phyloP scores from a whole-genome alignment of 2,113 vertebrate genomes.

The Fulica atra region DNA sequence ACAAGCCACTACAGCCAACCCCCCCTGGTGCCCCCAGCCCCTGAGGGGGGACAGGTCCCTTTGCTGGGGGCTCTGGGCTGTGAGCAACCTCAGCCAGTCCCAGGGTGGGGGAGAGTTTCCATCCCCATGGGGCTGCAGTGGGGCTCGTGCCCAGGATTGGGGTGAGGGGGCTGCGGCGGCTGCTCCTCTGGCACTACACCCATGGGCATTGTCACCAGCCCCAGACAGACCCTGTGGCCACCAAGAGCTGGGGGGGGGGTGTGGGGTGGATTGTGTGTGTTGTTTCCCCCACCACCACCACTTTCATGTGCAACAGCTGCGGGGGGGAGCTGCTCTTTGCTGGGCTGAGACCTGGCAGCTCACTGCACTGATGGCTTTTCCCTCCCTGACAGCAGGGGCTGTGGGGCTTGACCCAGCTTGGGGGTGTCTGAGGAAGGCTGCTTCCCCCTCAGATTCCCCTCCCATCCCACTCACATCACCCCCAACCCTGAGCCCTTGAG shows the following conservation, averaged over 20 bases:
- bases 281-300: too few relatives aligned
- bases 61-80: too few relatives aligned
- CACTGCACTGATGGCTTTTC: neutral
- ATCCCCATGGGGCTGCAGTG: neutral
- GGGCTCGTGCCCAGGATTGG: neutral
- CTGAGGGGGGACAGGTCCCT: rapidly evolving
- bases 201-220: neutral
- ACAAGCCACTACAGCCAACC: neutral
- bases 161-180: neutral
- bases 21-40: neutral
- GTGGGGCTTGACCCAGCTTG: neutral
- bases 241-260: neutral
- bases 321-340: neutral
- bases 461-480: too few relatives aligned
- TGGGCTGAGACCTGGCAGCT: neutral
- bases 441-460: neutral
- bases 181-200: neutral
- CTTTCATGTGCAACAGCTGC: neutral
- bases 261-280: neutral
- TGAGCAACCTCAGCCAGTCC: neutral
- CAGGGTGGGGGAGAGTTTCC: too few relatives aligned
- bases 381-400: neutral
- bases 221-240: neutral
- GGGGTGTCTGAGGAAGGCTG: neutral
- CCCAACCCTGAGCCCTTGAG: neutral